phyloP scores from a whole-genome alignment of 2,797 vertebrate genomes.

The Anomalospiza imberbis region DNA sequence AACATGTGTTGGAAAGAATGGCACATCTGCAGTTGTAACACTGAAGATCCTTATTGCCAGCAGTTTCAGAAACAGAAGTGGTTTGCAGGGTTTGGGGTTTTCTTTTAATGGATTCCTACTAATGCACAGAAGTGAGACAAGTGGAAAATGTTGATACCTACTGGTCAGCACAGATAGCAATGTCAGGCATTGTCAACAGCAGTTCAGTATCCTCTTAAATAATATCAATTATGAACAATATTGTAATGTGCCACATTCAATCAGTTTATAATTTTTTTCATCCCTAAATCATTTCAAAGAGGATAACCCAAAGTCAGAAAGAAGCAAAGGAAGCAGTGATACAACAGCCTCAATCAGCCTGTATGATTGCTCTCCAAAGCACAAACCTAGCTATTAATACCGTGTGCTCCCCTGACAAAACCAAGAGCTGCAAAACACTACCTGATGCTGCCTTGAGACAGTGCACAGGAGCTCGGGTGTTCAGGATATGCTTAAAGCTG shows the following conservation, averaged over 20 bases:
- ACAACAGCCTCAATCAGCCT: neutral
- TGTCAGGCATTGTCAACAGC: neutral
- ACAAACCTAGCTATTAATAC: neutral
- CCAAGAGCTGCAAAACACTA: neutral
- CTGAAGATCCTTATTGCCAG: neutral
- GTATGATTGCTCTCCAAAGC: neutral
- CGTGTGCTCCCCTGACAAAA: neutral
- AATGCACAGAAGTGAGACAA: neutral
- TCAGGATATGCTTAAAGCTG: neutral
- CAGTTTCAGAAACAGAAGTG: neutral
- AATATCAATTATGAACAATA: neutral
- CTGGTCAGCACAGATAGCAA: neutral
- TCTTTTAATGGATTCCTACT: neutral
- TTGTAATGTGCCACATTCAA: neutral
- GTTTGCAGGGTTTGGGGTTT: neutral
- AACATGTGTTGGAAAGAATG: rapidly evolving
- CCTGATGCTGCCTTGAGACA: neutral
- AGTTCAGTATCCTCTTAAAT: neutral
- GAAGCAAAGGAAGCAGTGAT: neutral
- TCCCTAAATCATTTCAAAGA: neutral
- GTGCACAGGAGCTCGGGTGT: neutral
- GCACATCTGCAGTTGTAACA: rapidly evolving
- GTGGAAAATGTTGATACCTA: neutral
- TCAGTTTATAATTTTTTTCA: neutral
- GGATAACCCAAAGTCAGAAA: neutral